A percentile compares a stretch with the other conserved stretches of the same genome.
Conservation (phyloP, 1,140 invertebrate species). For the Meloidogyne hapla region DNA sequence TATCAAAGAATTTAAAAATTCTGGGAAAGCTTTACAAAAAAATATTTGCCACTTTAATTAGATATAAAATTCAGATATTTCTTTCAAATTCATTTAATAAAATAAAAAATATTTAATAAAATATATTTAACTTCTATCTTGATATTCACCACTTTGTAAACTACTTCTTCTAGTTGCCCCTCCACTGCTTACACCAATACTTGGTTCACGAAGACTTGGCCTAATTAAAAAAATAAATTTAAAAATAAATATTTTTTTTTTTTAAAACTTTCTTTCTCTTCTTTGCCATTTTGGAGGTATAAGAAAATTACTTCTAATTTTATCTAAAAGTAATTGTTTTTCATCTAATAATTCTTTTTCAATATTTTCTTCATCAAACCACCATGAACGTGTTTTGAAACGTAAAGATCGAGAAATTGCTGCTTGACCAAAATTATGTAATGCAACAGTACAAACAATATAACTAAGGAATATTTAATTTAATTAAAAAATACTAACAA, state of each 20-base stretch:
- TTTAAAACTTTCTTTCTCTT: slow-evolving; percentile 13
- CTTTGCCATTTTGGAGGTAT: not conserved
- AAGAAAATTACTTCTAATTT: not conserved
- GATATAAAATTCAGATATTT: too few species aligned
- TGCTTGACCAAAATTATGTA: slow-evolving; percentile 62
- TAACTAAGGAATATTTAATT: slow-evolving; percentile 31
- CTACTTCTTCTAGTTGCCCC: slow-evolving; percentile 21
- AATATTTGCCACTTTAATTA: too few species aligned
- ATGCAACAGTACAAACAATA: slow-evolving; percentile 58
- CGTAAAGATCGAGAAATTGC: slow-evolving; percentile 59
- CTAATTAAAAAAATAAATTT: not conserved
- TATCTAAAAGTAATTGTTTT: not conserved
- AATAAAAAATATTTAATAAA: too few species aligned
- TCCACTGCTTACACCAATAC: slow-evolving; percentile 11
- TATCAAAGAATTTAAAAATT: too few species aligned
- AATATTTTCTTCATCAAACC: slow-evolving; percentile 45
- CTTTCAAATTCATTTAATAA: too few species aligned
- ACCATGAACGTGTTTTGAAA: slow-evolving; percentile 56
- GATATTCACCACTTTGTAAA: slow-evolving; percentile 27
- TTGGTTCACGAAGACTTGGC: slow-evolving; percentile 26
- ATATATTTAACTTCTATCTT: slow-evolving; percentile 10
- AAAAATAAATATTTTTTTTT: not conserved
- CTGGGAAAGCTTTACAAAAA: too few species aligned
- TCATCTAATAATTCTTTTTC: not conserved
- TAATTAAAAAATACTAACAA: too few species aligned